Conservation (phyloP, 2,113 vertebrate species). For the Desmodus rotundus region DNA sequence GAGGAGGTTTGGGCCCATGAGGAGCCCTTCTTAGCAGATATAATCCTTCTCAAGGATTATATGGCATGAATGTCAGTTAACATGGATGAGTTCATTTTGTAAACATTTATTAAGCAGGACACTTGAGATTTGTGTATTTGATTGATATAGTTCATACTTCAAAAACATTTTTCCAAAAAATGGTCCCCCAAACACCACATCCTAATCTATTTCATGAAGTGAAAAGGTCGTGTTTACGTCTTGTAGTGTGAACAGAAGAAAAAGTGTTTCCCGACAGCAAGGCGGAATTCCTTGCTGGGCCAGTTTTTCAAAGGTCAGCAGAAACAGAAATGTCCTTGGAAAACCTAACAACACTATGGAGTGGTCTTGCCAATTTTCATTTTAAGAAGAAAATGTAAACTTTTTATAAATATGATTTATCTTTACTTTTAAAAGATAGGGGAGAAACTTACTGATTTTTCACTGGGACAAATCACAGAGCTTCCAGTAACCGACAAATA, state of each 20-base stretch:
- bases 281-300: background rate
- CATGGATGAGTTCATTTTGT: background rate
- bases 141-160: background rate
- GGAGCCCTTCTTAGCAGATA: background rate
- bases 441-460: background rate
- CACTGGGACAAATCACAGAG: background rate
- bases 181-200: background rate
- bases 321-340: background rate
- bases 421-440: background rate
- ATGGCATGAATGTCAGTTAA: background rate
- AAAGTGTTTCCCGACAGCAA: background rate
- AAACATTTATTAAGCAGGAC: background rate
- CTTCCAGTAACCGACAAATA: background rate
- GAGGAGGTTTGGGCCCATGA: background rate
- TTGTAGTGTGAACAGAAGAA: background rate
- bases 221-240: background rate
- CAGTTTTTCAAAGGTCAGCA: background rate
- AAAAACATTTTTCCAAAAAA: background rate
- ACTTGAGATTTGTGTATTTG: background rate
- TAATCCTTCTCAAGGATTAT: background rate
- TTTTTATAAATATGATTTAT: conserved; percentile 5
- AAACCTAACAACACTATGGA: background rate
- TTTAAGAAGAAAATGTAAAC: background rate
- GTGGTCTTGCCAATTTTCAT: background rate
- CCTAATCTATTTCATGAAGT: background rate